Evolutionary conservation across 2,113 vertebrate genomes (phyloP).

Genomic region (Irena cyanogastra): DNA sequence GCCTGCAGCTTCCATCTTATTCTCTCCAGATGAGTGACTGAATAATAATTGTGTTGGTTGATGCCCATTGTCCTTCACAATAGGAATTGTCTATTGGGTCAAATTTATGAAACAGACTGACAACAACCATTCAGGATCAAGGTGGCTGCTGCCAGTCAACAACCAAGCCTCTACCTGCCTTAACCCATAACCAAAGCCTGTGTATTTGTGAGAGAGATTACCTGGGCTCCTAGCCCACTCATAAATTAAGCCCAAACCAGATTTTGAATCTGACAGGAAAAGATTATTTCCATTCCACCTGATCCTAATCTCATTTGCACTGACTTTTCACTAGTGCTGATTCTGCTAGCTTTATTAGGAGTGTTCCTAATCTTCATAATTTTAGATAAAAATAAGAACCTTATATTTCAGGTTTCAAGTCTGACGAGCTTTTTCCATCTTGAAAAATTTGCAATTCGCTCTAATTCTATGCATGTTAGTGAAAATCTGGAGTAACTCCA

Average conservation of each 20-base stretch:
- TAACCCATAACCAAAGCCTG: not conserved
- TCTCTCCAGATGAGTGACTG: not conserved
- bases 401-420: not conserved
- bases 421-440: not conserved
- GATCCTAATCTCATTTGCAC: not conserved
- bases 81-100: not conserved
- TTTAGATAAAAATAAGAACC: not conserved
- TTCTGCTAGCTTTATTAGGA: not conserved
- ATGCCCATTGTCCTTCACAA: not conserved
- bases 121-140: not conserved
- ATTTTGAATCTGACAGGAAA: not conserved
- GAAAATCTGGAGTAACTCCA: conserved; percentile 29
- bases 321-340: not conserved
- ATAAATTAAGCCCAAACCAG: not conserved
- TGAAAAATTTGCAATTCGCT: not conserved
- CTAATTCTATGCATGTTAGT: not conserved
- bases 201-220: not conserved
- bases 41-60: not conserved
- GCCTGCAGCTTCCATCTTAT: not conserved
- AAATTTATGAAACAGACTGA: not conserved
- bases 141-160: not conserved
- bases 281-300: not conserved
- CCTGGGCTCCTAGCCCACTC: not conserved
- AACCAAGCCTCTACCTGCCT: not conserved
- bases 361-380: not conserved